A percentile compares a stretch with the other conserved stretches of the same genome.
Evolutionary conservation across 2,888 invertebrate genomes (phyloP).

Genomic region (Miltochrista miniata): DNA sequence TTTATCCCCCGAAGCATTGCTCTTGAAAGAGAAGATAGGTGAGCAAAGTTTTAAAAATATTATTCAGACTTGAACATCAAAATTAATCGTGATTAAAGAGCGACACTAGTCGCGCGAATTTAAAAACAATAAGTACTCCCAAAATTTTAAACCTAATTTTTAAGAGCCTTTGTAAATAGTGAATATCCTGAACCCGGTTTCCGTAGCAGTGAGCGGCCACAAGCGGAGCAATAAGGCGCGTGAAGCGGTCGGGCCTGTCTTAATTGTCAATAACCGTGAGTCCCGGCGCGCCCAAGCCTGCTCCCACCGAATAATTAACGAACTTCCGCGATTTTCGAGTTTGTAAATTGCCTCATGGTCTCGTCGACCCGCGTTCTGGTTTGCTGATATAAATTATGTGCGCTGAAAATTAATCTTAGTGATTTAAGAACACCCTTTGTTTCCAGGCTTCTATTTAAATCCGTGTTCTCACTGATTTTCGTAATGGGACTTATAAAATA

Average conservation of each 20-base stretch:
- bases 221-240: constrained; percentile 68
- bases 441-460: constrained; percentile 51
- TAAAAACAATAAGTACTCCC: too few species aligned
- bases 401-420: constrained; percentile 78
- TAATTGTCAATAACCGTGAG: constrained; percentile 82
- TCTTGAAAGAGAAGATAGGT: too few species aligned
- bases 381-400: constrained; percentile 79
- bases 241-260: constrained; percentile 69
- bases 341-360: constrained; percentile 82
- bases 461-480: constrained; percentile 39
- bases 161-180: constrained; percentile 62
- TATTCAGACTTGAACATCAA: too few species aligned
- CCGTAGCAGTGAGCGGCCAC: constrained; percentile 49
- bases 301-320: constrained; percentile 81
- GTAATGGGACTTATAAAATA: constrained; percentile 20
- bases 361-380: constrained; percentile 77
- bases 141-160: too few species aligned
- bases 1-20: too few species aligned
- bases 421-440: constrained; percentile 71
- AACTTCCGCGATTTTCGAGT: constrained; percentile 83
- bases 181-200: constrained; percentile 51
- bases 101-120: too few species aligned
- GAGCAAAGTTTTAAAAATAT: too few species aligned
- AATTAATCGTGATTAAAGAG: too few species aligned
- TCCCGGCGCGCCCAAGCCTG: constrained; percentile 64